phyloP scores from a whole-genome alignment of 1,140 invertebrate genomes.

The Schlechtendalia chinensis region DNA sequence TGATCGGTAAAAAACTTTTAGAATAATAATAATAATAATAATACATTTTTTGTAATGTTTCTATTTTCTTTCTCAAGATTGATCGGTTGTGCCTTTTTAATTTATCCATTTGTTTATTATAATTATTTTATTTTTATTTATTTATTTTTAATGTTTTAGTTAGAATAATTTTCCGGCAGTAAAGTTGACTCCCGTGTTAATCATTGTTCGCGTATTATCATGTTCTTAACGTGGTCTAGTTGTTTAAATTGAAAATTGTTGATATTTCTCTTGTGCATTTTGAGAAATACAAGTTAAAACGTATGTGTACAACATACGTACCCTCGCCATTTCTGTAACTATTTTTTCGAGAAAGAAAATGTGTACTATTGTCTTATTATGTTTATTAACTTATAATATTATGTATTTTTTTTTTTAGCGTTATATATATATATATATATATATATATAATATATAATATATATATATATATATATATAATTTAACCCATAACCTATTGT shows the following conservation, averaged over 20 bases:
- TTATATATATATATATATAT: too few relatives aligned
- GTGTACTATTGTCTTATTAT: too few relatives aligned
- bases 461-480: slow-evolving; percentile 19
- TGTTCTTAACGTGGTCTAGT: not conserved
- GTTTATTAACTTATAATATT: too few relatives aligned
- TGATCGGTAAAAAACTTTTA: slow-evolving; percentile 31
- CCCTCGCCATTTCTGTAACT: too few relatives aligned
- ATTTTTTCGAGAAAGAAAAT: too few relatives aligned
- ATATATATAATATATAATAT: too few relatives aligned
- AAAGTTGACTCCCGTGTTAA: not conserved
- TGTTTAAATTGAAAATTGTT: not conserved
- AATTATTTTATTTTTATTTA: too few relatives aligned
- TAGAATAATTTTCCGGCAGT: not conserved
- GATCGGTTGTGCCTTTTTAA: slow-evolving; percentile 35
- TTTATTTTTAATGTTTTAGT: not conserved
- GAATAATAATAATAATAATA: slow-evolving; percentile 7
- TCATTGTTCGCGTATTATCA: not conserved
- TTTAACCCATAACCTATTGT: slow-evolving; percentile 16
- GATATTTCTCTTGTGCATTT: not conserved
- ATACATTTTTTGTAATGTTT: slow-evolving; percentile 3
- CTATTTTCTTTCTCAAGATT: slow-evolving; percentile 29
- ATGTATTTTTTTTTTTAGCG: too few relatives aligned
- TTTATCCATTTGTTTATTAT: slow-evolving; percentile 7
- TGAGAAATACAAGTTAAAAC: not conserved
- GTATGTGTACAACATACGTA: not conserved